Percentiles rank a stretch among this genome's conserved stretches.
phyloP scores from a whole-genome alignment of 2,113 vertebrate genomes.

The Otus sunia region DNA sequence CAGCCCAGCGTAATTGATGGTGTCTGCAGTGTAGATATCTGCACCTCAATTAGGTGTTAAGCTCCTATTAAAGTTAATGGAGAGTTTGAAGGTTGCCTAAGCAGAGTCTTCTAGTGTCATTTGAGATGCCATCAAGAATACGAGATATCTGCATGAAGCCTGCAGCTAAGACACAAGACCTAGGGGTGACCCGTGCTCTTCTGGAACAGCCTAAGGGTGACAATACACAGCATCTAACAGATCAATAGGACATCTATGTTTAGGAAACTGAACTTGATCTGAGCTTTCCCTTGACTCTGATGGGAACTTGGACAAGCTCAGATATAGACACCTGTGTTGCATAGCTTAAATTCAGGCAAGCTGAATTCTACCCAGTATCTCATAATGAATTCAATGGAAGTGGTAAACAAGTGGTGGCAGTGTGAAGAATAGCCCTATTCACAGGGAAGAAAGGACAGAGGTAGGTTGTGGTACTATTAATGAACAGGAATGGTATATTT shows the following conservation, averaged over 20 bases:
- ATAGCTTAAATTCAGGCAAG: background rate
- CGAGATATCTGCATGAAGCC: background rate
- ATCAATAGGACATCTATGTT: background rate
- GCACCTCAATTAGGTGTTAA: background rate
- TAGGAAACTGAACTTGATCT: background rate
- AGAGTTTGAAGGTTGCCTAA: background rate
- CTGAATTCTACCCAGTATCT: background rate
- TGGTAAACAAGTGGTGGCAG: background rate
- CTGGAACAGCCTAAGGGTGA: background rate
- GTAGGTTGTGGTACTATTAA: background rate
- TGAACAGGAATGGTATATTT: background rate
- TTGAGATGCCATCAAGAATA: background rate
- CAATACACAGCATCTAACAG: background rate
- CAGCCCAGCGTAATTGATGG: background rate
- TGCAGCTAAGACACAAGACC: background rate
- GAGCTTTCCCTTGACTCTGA: background rate
- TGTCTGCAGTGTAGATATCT: background rate
- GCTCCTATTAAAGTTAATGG: conserved; percentile 29
- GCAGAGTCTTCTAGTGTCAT: background rate
- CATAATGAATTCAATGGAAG: background rate
- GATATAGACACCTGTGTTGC: background rate
- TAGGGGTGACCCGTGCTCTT: background rate
- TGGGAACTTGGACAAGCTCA: background rate
- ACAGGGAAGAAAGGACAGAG: background rate
- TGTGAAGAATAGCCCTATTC: background rate